Conservation (phyloP, 35 echinoderm and acorn worm genomes). For the Eucidaris tribuloides region DNA sequence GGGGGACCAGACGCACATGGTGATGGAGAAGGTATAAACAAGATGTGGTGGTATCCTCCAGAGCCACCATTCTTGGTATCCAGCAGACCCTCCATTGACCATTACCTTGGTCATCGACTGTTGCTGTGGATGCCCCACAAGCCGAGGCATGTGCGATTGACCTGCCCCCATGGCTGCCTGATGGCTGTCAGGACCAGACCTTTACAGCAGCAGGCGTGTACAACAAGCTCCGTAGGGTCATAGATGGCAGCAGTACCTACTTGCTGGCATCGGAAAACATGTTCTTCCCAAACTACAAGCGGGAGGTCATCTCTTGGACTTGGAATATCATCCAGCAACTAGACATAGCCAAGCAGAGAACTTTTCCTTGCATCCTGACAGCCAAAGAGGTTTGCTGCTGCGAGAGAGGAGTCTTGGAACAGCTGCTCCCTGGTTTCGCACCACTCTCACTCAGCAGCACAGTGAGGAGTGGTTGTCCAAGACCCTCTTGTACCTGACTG, state of each 20-base stretch:
- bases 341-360: conserved; percentile 8
- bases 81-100: conserved; percentile 1
- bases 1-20: background rate
- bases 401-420: conserved; percentile 47
- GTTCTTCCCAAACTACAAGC: conserved; percentile 6
- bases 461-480: conserved; percentile 27
- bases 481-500: background rate
- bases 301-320: conserved; percentile 29
- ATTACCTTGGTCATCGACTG: conserved; percentile 21
- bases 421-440: background rate
- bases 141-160: conserved; percentile 14
- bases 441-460: background rate
- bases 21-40: background rate
- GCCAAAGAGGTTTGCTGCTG: conserved; percentile 15
- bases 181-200: background rate
- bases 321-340: conserved; percentile 28
- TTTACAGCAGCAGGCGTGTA: conserved; percentile 28
- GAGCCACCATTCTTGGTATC: conserved; percentile 16
- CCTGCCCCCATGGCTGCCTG: conserved; percentile 40
- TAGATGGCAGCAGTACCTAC: conserved; percentile 18
- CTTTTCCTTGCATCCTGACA: conserved; percentile 16
- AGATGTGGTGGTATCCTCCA: conserved; percentile 48
- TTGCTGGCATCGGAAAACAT: conserved; percentile 15
- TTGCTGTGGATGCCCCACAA: conserved; percentile 39
- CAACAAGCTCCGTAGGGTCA: background rate